These are phyloP conservation scores for Labeo calbasu DNA, from an alignment of 2,797 vertebrate species.

Conservation along the genomic window DNA sequence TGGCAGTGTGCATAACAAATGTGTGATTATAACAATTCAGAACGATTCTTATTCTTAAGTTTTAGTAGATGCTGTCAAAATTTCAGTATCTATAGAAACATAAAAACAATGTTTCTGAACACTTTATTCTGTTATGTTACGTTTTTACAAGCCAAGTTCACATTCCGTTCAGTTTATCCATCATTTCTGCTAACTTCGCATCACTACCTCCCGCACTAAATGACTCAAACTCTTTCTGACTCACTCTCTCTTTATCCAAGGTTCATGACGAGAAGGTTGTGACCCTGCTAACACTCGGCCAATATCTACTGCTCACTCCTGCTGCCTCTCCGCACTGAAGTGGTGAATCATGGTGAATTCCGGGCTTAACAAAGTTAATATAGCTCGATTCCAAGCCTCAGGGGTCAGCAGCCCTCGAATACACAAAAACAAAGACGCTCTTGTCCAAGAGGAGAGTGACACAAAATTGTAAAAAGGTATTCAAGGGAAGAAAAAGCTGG, in stretches of 20 bases:
- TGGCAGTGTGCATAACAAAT: no score
- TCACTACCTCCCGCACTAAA: slow-evolving; percentile 31
- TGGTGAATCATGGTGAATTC: slow-evolving; percentile 83
- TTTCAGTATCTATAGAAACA: neutral
- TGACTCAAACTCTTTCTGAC: slow-evolving; percentile 29
- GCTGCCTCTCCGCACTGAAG: slow-evolving; percentile 61
- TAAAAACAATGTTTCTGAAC: neutral
- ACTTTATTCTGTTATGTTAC: neutral
- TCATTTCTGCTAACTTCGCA: slow-evolving; percentile 50
- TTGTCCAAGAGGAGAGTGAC: slow-evolving; percentile 76
- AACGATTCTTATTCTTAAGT: neutral
- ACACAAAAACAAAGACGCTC: slow-evolving; percentile 82
- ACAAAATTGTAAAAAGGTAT: slow-evolving; percentile 69
- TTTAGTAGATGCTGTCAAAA: neutral
- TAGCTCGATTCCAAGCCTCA: slow-evolving; percentile 82
- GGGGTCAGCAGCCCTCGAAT: slow-evolving; percentile 75
- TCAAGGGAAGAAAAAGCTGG: slow-evolving; percentile 60
- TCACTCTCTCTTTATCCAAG: slow-evolving; percentile 15
- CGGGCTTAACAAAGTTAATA: slow-evolving; percentile 91
- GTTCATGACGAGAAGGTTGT: slow-evolving; percentile 28
- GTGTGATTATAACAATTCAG: neutral
- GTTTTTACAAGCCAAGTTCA: neutral
- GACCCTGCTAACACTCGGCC: slow-evolving; percentile 38
- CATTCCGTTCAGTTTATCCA: neutral
- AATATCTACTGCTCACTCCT: slow-evolving; percentile 39